Evolutionary conservation across 1,140 invertebrate species (phyloP).

Genomic region (Cyrtorhinus lividipennis): DNA sequence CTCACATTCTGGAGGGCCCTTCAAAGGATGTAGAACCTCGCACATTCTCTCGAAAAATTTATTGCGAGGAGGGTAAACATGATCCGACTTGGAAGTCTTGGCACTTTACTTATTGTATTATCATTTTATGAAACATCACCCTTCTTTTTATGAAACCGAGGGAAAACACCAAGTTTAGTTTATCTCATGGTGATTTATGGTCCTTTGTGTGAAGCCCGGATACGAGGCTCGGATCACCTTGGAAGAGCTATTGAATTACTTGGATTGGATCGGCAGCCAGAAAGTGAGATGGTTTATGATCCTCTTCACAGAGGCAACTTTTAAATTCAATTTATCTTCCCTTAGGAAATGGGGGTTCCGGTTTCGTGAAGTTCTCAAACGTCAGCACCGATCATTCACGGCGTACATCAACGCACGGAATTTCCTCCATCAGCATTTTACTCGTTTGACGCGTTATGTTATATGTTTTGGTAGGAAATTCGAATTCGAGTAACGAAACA

Average conservation of each 20-base stretch:
- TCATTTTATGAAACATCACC: too few species aligned
- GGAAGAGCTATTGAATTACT: not conserved
- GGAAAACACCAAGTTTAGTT: too few species aligned
- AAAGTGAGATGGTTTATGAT: not conserved
- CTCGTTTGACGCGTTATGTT: too few species aligned
- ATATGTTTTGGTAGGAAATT: too few species aligned
- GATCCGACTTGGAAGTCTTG: too few species aligned
- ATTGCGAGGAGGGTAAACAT: too few species aligned
- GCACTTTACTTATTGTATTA: too few species aligned
- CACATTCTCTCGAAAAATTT: too few species aligned
- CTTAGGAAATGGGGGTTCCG: not conserved
- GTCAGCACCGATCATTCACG: not conserved
- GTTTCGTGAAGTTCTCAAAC: not conserved
- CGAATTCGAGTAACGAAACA: too few species aligned
- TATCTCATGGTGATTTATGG: not conserved
- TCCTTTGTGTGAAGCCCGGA: not conserved
- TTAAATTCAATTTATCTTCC: not conserved
- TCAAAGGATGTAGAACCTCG: too few species aligned
- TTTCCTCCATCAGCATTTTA: not conserved
- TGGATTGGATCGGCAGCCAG: not conserved
- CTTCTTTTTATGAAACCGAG: too few species aligned
- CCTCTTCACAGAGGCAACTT: not conserved
- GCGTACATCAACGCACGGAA: not conserved
- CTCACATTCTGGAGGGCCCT: too few species aligned
- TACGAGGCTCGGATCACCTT: not conserved